Base-by-base conservation (phyloP, 2,797 vertebrate genomes). In the Betta splendens region DNA sequence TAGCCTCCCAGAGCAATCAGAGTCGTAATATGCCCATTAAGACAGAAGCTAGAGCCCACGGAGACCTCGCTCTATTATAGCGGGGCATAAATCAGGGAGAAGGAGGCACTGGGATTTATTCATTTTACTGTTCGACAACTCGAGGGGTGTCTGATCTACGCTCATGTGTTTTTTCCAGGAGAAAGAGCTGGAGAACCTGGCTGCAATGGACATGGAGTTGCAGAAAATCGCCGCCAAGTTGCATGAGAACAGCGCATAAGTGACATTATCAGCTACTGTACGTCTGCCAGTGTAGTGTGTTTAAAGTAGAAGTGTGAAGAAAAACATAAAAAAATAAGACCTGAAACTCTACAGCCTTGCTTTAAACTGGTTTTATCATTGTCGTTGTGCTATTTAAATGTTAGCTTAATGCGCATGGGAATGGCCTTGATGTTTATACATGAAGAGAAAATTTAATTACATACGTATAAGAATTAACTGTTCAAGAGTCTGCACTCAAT, bases 201-300 rank as follows among this genome's bases (percentile, higher is more conserved):
- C 94, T 3, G 92, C 92, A 0, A 95, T 96, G 94, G 95, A 99
- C 72, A 69, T 91, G 86, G 94, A 96, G 79, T 75, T 97, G 78
- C 94, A 97, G 91, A 94, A 95, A 77, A 95, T 96, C 22, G 94
- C 93, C 1, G 88, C 94, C 79, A 94, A 94, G 62, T 83, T 95
- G 76, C 92, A 93, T 67, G 91, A 88, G 55, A 92, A 91, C 22
- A 87, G 81, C 28, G 88, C 92, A 86, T 90, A 63, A 81, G 2
- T 38, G 12, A 43, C 17, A 3, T 25, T 5, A 39, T 12, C 43
- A 4, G 31, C 47, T 2, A 50, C 16, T 48, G 23, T 63, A 36
- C 37, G 51, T 73, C 65, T 70, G 40, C 80, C 66, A 64, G 44
- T 54, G 81, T 53, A 51, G 48, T 83, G 80, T 91, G 85, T 51